Base-by-base conservation (phyloP, 2,797 vertebrate species). In the Sylvia borin region DNA sequence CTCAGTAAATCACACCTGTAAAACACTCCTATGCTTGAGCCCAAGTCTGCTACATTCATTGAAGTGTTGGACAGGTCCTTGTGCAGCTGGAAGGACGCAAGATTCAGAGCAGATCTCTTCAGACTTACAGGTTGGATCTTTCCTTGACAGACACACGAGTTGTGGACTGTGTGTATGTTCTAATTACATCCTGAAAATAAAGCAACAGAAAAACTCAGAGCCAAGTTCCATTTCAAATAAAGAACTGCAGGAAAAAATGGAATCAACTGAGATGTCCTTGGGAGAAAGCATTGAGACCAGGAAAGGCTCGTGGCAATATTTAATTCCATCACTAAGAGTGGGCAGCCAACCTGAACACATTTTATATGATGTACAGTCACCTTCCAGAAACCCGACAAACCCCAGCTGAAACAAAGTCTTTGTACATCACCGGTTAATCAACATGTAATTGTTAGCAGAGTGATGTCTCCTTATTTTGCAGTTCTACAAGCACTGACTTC, bases 51-150 rank as follows among this genome's bases (percentile, higher is more conserved):
- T 85, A 90, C 66, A 40, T 64, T 93, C 57, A 74, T n/a, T 34
- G 42, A 74, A 5, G 16, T 12, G 34, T 68, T 34, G 74, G 54
- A 38, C 34, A 12, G 66, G 50, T 67, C 73, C 40, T 31, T 78
- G 68, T 36, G 6, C 55, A 77, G 84, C 7, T 13, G 32, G 7
- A 34, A 54, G 72, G 91, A 88, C 0, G 19, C 12, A 65, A 57
- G 72, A 83, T 15, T 50, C 64, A 16, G 13, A 61, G 57, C 24
- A 32, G 25, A 6, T 27, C 75, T 51, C 72, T 27, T 40, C 78
- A 81, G 65, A 32, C 58, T 98, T 95, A 99, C 97, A 99, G 98
- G 96, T 99, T 99, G 62, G 99, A 98, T 2, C 98, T 98, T 13
- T 98, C 98, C 67, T 93, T 98, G 38, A 98, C 77, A n/a, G 98